phyloP scores from a whole-genome alignment of 1,140 invertebrate species.

The Halesus radiatus region DNA sequence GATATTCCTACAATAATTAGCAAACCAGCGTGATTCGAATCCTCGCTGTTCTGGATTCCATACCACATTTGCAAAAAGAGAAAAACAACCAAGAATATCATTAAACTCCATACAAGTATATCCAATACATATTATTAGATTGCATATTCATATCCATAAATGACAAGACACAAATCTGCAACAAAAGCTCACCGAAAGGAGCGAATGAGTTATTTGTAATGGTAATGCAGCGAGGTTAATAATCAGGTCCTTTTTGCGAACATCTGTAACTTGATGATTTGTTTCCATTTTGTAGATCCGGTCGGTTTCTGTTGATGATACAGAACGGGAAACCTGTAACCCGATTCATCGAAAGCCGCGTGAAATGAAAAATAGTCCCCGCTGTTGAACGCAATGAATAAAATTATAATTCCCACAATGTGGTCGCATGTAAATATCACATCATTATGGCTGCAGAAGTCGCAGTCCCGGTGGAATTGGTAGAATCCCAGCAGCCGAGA shows the following conservation, averaged over 20 bases:
- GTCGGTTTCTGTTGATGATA: conserved; percentile 13
- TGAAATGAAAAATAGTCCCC: conserved; percentile 51
- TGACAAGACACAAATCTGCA: no score
- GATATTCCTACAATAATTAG: background rate
- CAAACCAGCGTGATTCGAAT: conserved; percentile 45
- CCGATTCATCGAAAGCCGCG: conserved; percentile 46
- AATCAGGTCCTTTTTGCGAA: no score
- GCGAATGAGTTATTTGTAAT: no score
- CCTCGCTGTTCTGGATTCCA: background rate
- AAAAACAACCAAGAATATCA: background rate
- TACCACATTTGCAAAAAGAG: background rate
- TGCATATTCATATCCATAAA: no score
- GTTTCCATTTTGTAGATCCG: background rate
- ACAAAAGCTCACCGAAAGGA: no score
- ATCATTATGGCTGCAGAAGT: conserved; percentile 43
- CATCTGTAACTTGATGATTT: no score
- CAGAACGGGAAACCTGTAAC: conserved; percentile 20
- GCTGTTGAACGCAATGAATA: conserved; percentile 53
- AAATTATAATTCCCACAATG: conserved; percentile 55
- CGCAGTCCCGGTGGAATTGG: background rate
- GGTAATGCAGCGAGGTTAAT: no score
- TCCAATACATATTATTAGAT: no score
- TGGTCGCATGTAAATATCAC: conserved; percentile 54
- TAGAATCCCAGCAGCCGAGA: no score
- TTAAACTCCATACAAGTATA: no score